phyloP scores from a whole-genome alignment of 2,113 vertebrate species.

The Labrus mixtus region DNA sequence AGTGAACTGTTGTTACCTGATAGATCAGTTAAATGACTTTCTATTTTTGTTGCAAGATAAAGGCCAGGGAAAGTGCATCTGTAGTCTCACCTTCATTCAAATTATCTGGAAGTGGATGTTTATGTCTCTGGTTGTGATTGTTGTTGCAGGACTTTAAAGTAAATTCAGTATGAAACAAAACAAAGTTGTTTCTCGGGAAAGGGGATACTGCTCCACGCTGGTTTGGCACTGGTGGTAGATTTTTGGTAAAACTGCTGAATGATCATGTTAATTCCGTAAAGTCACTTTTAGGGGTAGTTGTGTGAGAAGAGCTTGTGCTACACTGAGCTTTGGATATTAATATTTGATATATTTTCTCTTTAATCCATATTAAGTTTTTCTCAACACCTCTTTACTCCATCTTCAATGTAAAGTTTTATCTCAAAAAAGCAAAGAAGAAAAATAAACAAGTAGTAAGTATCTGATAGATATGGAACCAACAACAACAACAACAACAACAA shows the following conservation, averaged over 20 bases:
- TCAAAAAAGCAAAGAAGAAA: no score
- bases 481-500: no score
- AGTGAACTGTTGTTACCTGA: slow-evolving; percentile 23
- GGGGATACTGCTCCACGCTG: slow-evolving; percentile 55
- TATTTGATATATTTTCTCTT: slow-evolving; percentile 23
- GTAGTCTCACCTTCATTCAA: slow-evolving; percentile 30
- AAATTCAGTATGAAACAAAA: slow-evolving; percentile 58
- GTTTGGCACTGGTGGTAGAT: slow-evolving; percentile 44
- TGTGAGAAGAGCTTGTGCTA: slow-evolving; percentile 47
- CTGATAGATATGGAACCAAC: no score
- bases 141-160: slow-evolving; percentile 63
- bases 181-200: slow-evolving; percentile 68
- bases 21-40: slow-evolving; percentile 24
- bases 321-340: not conserved
- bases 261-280: slow-evolving; percentile 61
- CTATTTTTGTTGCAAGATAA: slow-evolving; percentile 16
- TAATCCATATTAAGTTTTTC: slow-evolving; percentile 10
- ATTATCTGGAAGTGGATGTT: slow-evolving; percentile 60
- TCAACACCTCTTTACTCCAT: not conserved
- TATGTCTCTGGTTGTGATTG: slow-evolving; percentile 55
- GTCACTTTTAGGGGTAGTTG: slow-evolving; percentile 50
- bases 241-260: slow-evolving; percentile 66
- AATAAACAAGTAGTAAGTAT: no score
- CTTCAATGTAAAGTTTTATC: no score
- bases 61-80: slow-evolving; percentile 4